These are phyloP conservation scores for Burhinus oedicnemus DNA, from an alignment of 2,113 vertebrate species.

Conservation along the genomic window DNA sequence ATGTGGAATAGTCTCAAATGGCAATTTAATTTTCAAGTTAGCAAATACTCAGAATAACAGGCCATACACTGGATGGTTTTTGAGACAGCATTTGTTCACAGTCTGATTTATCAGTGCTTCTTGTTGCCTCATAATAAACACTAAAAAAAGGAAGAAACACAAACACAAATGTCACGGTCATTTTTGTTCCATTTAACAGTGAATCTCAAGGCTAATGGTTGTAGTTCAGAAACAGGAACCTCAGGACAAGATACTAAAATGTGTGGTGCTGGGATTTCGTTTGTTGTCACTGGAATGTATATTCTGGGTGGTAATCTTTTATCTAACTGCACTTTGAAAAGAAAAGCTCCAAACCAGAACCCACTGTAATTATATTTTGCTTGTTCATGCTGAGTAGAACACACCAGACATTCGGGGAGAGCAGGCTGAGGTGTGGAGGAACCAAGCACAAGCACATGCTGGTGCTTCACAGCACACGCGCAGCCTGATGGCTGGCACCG, in stretches of 20 bases:
- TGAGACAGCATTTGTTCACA: conserved; percentile 53
- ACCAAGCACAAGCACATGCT: background rate
- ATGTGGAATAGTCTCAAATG: background rate
- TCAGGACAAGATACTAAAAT: background rate
- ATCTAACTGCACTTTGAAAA: background rate
- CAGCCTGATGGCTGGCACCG: background rate
- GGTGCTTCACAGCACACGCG: fast-evolving
- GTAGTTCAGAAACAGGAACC: background rate
- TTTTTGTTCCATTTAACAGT: background rate
- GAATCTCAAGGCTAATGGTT: background rate
- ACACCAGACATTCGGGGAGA: background rate
- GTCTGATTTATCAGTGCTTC: conserved; percentile 49
- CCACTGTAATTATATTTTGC: background rate
- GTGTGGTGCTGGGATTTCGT: background rate
- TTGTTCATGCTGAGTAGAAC: background rate
- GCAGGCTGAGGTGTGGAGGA: background rate
- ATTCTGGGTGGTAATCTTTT: background rate
- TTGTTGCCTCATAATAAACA: background rate
- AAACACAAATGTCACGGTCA: background rate
- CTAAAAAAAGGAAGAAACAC: background rate
- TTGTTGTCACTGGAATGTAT: background rate
- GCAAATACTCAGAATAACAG: background rate
- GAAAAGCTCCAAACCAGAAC: background rate
- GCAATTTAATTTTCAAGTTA: conserved; percentile 17
- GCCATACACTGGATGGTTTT: conserved; percentile 19